Percentiles rank a stretch among this genome's conserved stretches.
phyloP scores from a whole-genome alignment of 2,797 vertebrate species.

The Coregonus ussuriensis region DNA sequence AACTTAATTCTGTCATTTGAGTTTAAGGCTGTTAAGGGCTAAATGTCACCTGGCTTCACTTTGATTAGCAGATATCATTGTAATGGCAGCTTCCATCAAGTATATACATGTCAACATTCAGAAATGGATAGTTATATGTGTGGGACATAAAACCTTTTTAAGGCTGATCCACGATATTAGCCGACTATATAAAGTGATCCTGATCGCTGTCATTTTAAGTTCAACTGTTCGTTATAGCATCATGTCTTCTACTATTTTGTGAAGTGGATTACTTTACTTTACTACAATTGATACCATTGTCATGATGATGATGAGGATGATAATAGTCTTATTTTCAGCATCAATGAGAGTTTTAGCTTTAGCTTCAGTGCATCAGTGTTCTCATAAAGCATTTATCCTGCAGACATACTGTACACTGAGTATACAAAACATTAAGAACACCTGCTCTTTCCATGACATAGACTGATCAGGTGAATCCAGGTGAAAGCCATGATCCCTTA shows the following conservation, averaged over 20 bases:
- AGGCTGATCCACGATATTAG: too few species aligned
- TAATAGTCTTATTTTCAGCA: slow-evolving; percentile 12
- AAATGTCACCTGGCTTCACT: slow-evolving; percentile 65
- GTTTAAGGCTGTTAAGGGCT: slow-evolving; percentile 57
- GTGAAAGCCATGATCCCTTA: too few species aligned
- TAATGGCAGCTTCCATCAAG: slow-evolving; percentile 62
- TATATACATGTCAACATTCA: slow-evolving; percentile 68
- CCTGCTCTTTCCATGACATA: too few species aligned
- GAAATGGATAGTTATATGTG: slow-evolving; percentile 37
- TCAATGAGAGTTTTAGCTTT: neutral
- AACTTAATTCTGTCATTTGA: slow-evolving; percentile 55
- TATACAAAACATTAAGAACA: too few species aligned
- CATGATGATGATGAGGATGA: neutral
- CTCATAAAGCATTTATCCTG: too few species aligned
- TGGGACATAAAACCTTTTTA: slow-evolving; percentile 43
- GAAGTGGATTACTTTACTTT: slow-evolving; percentile 1
- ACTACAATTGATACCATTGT: slow-evolving; percentile 6
- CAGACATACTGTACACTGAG: too few species aligned
- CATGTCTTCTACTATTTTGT: slow-evolving; percentile 14
- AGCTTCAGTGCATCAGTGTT: neutral
- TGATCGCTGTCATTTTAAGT: slow-evolving; percentile 44
- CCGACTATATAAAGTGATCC: slow-evolving; percentile 35
- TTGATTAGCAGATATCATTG: slow-evolving; percentile 25
- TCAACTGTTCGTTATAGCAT: slow-evolving; percentile 48
- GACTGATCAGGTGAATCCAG: too few species aligned